A percentile compares a stretch with the other conserved stretches of the same genome.
Conservation (phyloP, 2,888 invertebrate genomes). For the Clunio marinus region DNA sequence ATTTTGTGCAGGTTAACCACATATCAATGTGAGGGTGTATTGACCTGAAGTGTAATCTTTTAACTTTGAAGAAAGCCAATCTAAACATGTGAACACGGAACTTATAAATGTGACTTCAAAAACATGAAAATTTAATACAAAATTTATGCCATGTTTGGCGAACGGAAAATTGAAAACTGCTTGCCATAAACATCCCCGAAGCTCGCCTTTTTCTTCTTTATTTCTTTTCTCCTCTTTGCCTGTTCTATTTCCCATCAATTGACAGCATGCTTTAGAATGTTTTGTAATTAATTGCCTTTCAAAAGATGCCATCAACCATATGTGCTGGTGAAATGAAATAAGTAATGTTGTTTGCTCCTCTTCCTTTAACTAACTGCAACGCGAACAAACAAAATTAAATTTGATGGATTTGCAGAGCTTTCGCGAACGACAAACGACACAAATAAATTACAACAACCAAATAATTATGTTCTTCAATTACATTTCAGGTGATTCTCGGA, state of each 20-base stretch:
- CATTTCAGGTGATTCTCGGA: slow-evolving; percentile 36
- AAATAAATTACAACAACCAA: slow-evolving; percentile 36
- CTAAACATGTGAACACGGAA: not conserved
- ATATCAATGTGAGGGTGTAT: not conserved
- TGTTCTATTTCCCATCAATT: not conserved
- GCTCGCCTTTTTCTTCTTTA: not conserved
- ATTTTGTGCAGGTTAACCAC: slow-evolving; percentile 1
- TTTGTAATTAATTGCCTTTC: not conserved
- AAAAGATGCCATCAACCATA: not conserved
- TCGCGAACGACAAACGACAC: not conserved
- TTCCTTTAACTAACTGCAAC: not conserved
- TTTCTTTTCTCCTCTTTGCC: not conserved
- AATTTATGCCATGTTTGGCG: slow-evolving; percentile 30
- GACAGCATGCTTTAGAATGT: not conserved
- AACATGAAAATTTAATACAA: slow-evolving; percentile 13
- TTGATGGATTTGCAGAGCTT: slow-evolving; percentile 14
- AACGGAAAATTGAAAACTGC: slow-evolving; percentile 22
- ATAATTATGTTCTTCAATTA: slow-evolving; percentile 33
- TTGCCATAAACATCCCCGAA: slow-evolving; percentile 32
- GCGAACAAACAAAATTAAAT: not conserved
- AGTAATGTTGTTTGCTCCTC: not conserved
- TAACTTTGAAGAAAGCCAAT: no score
- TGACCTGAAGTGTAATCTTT: not conserved
- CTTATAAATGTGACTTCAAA: not conserved
- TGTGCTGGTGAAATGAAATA: not conserved